These are phyloP conservation scores for Thaumetopoea pityocampa DNA, from an alignment of 1,140 invertebrate species.

Conservation along the genomic window DNA sequence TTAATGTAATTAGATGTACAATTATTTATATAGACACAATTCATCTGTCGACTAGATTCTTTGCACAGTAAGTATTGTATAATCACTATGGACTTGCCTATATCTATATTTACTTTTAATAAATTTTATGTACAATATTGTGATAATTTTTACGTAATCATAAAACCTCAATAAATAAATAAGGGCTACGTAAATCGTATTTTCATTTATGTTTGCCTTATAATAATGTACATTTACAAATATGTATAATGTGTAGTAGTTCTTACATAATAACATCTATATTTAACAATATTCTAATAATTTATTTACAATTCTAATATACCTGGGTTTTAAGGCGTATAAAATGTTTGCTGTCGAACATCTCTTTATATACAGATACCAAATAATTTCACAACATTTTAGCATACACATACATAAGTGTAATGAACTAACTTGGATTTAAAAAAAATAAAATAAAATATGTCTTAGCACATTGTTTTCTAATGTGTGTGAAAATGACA, in stretches of 20 bases:
- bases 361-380: background rate
- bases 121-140: constrained; percentile 52
- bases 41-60: constrained; percentile 72
- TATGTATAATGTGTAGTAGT: constrained; percentile 7
- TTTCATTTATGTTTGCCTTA: constrained; percentile 4
- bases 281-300: constrained; percentile 10
- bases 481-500: no score
- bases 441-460: no score
- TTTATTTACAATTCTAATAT: constrained; percentile 20
- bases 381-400: no score
- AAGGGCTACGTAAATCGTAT: constrained; percentile 13
- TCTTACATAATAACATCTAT: constrained; percentile 8
- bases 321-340: constrained; percentile 23
- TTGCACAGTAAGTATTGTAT: constrained; percentile 67
- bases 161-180: constrained; percentile 13
- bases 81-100: constrained; percentile 45
- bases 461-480: no score
- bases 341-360: constrained; percentile 10
- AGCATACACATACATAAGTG: no score
- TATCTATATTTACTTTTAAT: constrained; percentile 36
- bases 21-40: constrained; percentile 66
- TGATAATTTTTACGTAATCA: constrained; percentile 26
- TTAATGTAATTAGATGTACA: constrained; percentile 49
- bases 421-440: no score
- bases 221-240: constrained; percentile 14